Evolutionary conservation across 2,113 vertebrate genomes (phyloP).

Genomic region (Dicaeum eximium): DNA sequence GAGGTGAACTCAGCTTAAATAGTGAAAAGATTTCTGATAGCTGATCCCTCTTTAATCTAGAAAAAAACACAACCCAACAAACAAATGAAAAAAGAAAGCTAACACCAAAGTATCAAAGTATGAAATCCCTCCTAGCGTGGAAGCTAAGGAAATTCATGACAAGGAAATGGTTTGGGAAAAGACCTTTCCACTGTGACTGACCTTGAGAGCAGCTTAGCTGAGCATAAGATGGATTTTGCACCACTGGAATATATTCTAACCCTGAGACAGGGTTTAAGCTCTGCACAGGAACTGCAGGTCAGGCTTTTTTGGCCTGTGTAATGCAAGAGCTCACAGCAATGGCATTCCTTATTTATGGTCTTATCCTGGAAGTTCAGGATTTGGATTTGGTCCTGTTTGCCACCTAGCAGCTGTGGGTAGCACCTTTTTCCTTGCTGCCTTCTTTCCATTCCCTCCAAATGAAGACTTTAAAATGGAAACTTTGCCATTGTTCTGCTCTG

Average conservation of each 20-base stretch:
- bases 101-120: background rate
- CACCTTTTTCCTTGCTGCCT: background rate
- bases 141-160: background rate
- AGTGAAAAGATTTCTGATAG: slow-evolving; percentile 26
- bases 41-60: slow-evolving; percentile 8
- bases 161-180: background rate
- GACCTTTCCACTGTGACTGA: background rate
- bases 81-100: background rate
- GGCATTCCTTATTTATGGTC: background rate
- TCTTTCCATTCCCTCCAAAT: background rate
- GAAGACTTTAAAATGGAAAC: background rate
- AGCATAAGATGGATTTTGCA: background rate
- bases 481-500: background rate
- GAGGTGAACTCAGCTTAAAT: background rate
- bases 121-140: background rate
- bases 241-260: background rate
- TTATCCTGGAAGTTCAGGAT: background rate
- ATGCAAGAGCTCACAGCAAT: background rate
- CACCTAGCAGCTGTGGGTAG: background rate
- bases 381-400: background rate
- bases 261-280: background rate
- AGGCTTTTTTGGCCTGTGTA: background rate
- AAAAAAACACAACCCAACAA: background rate
- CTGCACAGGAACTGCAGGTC: background rate
- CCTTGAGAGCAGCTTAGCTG: background rate